Evolutionary conservation across 2,797 vertebrate species (phyloP).

Genomic region (Labroides dimidiatus): DNA sequence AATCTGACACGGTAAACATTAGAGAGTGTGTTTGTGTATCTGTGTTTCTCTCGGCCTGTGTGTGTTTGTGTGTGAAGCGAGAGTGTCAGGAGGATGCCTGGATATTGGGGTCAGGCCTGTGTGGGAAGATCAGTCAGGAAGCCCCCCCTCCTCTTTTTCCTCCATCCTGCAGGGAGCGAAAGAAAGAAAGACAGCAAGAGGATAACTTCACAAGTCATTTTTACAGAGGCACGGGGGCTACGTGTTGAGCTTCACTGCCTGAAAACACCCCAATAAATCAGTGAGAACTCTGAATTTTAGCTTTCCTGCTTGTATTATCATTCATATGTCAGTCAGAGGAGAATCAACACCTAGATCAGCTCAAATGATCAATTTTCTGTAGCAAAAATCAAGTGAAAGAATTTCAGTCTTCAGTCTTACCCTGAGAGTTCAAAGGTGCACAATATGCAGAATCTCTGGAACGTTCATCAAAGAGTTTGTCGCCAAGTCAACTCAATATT

Average conservation of each 20-base stretch:
- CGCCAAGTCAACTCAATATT: no score
- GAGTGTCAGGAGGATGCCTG: constrained; percentile 74
- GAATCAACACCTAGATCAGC: no score
- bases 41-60: constrained; percentile 36
- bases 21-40: constrained; percentile 65
- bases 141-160: constrained; percentile 45
- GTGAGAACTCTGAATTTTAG: neutral
- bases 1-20: constrained; percentile 76
- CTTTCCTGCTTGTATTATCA: constrained; percentile 12
- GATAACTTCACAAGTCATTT: constrained; percentile 61
- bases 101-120: constrained; percentile 77
- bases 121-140: constrained; percentile 79
- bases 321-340: neutral
- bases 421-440: no score
- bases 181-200: constrained; percentile 62
- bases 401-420: no score
- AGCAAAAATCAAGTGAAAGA: neutral
- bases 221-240: constrained; percentile 49
- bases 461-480: no score
- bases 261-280: constrained; percentile 40
- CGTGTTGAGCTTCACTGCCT: constrained; percentile 37
- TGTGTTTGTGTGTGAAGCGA: constrained; percentile 51
- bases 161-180: constrained; percentile 70
- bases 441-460: no score
- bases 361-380: neutral